These are phyloP conservation scores for Troides helena DNA, from an alignment of 2,888 invertebrate species.

Conservation along the genomic window DNA sequence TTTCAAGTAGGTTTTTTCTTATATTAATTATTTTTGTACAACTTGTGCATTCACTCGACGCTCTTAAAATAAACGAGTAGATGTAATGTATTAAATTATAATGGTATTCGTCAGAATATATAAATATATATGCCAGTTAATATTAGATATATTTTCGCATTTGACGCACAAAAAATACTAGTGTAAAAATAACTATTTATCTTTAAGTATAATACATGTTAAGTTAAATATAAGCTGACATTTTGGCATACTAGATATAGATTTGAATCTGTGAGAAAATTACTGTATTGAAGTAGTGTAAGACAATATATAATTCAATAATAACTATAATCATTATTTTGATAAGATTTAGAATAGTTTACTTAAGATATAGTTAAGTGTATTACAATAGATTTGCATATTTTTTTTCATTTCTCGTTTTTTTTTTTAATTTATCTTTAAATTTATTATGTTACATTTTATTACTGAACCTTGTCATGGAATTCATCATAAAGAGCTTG, in stretches of 20 bases:
- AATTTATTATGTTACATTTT: not conserved
- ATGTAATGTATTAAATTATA: not conserved
- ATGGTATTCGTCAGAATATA: not conserved
- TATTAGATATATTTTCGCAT: slow-evolving; percentile 21
- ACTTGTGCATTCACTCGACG: not conserved
- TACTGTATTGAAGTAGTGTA: not conserved
- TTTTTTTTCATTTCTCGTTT: not conserved
- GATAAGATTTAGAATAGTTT: not conserved
- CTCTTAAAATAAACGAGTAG: not conserved
- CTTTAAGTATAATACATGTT: not conserved
- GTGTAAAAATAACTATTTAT: slow-evolving; percentile 8
- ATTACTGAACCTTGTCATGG: not conserved
- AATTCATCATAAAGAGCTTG: not conserved
- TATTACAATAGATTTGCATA: not conserved
- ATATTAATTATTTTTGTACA: not conserved
- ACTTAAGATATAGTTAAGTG: not conserved
- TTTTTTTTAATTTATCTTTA: not conserved
- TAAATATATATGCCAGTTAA: not conserved
- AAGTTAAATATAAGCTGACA: not conserved
- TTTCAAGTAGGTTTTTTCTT: not conserved
- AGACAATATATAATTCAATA: not conserved
- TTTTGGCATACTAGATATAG: not conserved
- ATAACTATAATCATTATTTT: not conserved
- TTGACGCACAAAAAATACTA: slow-evolving; percentile 20
- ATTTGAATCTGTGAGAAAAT: not conserved